These are phyloP conservation scores for Prionailurus viverrinus DNA, from an alignment of 2,113 vertebrate genomes.

Conservation along the genomic window DNA sequence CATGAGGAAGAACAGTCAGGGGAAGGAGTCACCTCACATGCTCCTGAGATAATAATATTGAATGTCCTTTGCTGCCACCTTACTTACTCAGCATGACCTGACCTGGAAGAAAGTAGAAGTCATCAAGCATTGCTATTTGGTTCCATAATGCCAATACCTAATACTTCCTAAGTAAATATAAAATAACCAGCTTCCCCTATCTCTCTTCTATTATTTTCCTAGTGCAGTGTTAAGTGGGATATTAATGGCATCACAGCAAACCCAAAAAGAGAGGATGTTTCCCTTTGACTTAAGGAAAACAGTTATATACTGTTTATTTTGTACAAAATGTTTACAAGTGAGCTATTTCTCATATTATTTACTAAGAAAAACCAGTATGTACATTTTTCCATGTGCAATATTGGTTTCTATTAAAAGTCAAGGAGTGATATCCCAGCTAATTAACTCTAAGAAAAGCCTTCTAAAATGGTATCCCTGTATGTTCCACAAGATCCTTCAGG, in stretches of 20 bases:
- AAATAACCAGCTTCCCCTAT: not conserved
- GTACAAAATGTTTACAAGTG: not conserved
- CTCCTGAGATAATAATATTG: not conserved
- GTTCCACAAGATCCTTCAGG: not conserved
- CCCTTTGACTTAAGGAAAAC: not conserved
- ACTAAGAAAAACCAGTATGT: not conserved
- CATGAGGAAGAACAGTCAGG: not conserved
- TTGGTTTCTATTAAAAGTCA: constrained; percentile 28
- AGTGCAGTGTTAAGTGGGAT: not conserved
- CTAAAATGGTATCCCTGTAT: not conserved
- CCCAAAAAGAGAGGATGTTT: not conserved
- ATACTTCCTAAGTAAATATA: not conserved
- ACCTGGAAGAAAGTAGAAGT: not conserved
- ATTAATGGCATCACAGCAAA: not conserved
- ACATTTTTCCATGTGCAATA: not conserved
- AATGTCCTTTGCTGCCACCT: not conserved
- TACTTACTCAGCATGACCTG: constrained; percentile 7
- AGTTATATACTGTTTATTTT: not conserved
- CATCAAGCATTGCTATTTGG: not conserved
- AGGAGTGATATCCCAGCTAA: not conserved
- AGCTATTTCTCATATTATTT: not conserved
- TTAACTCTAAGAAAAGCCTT: not conserved
- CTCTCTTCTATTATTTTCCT: not conserved
- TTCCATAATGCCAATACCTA: not conserved
- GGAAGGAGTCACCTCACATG: not conserved